Base-by-base conservation (phyloP, 2,797 vertebrate species). In the Acrossocheilus fasciatus region DNA sequence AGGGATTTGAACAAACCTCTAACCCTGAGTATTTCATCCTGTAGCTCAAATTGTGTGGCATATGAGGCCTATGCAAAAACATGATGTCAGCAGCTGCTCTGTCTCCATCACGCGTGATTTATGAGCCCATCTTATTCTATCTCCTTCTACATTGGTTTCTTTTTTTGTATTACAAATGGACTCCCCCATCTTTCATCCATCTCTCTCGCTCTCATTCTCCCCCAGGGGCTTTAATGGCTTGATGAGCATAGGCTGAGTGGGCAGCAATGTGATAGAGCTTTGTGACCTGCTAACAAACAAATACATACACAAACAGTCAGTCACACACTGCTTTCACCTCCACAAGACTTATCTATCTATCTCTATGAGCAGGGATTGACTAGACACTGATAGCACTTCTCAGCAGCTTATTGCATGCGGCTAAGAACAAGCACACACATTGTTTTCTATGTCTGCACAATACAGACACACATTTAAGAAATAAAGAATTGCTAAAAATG, bases 181-280 rank as follows among this genome's bases (percentile, higher is more conserved):
- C 82, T 74, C 39, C 84, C 68, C 62, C 76, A 84, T 83, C 43
- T 54, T 74, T 68, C 26, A 84, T 78, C 72, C 41, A 66, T 84
- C 73, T n/a, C 73, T 62, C 77, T 64, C 59, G 43, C 68, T 69
- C 74, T 87, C 88, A 81, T 85, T 77, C 52, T 93, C 92, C 93
- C 93, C 88, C 91, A 93, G 89, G 90, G 91, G 93, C 89, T 88
- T 93, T 96, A 96, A 97, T 96, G 91, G 95, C 94, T 96, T 96
- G 96, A 97, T 95, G 95, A 95, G 95, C 90, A 90, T 4, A 92
- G 83, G 69, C 85, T 93, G 93, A 91, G 87, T 88, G 89, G 94
- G 93, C 89, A 87, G 92, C 90, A 86, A 84, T 89, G 86, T 84
- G 89, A 91, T 94, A 86, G 83, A 86, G 89, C 87, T 89, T 92